These are phyloP conservation scores for Ctenomys sociabilis DNA, from an alignment of 2,113 vertebrate species.

Conservation along the genomic window DNA sequence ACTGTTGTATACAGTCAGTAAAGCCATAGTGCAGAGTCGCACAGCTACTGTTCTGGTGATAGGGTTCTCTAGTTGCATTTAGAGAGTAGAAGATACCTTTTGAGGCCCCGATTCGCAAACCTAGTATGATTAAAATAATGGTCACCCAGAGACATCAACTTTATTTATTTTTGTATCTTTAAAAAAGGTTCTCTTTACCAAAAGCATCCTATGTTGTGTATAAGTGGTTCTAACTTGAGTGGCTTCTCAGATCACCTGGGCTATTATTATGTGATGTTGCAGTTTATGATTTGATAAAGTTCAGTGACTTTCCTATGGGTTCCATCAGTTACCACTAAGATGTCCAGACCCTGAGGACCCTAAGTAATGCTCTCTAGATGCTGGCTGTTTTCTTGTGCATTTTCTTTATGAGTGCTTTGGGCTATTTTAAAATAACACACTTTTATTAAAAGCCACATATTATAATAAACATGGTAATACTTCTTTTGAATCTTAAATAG, in stretches of 20 bases:
- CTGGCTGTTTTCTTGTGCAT: neutral
- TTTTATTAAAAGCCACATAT: neutral
- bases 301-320: neutral
- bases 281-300: constrained; percentile 46
- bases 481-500: neutral
- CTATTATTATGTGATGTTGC: neutral
- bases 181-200: constrained; percentile 5
- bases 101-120: neutral
- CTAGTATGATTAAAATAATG: neutral
- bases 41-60: neutral
- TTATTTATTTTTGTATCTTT: neutral
- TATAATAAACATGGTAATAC: neutral
- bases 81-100: neutral
- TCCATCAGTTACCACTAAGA: neutral
- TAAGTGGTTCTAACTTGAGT: neutral
- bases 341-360: neutral
- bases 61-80: neutral
- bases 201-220: constrained; percentile 24
- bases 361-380: neutral
- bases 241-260: neutral
- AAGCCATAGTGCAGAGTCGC: neutral
- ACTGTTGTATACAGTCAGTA: neutral
- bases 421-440: neutral
- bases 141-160: neutral
- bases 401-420: constrained; percentile 18